These are phyloP conservation scores for Atta cephalotes DNA, from an alignment of 1,140 invertebrate species.

Conservation along the genomic window DNA sequence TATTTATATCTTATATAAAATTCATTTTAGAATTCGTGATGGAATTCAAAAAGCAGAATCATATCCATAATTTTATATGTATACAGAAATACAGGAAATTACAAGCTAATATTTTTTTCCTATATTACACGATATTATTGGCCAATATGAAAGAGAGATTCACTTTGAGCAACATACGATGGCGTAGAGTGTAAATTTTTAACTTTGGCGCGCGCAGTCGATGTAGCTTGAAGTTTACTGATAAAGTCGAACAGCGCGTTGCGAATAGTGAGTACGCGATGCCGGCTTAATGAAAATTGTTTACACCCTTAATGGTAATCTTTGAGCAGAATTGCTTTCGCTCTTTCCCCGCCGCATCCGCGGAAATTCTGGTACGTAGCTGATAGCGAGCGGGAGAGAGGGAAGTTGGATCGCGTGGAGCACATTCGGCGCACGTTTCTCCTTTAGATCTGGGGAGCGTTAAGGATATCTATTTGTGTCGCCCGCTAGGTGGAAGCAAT, in stretches of 20 bases:
- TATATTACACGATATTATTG: neutral
- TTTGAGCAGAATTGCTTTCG: conserved; percentile 62
- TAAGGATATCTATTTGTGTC: conserved; percentile 83
- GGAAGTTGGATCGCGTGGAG: conserved; percentile 14
- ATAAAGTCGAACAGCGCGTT: conserved; percentile 58
- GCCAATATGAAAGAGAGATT: conserved; percentile 43
- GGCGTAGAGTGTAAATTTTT: conserved; percentile 54
- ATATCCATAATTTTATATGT: neutral
- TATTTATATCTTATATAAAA: neutral
- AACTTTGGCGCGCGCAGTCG: conserved; percentile 45
- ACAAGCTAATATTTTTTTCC: neutral
- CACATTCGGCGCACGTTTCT: conserved; percentile 83
- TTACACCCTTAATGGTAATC: conserved; percentile 70
- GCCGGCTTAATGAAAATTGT: conserved; percentile 72
- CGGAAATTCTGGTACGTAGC: conserved; percentile 56
- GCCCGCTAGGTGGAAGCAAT: conserved; percentile 73
- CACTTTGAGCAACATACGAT: neutral
- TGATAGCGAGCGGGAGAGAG: conserved; percentile 32
- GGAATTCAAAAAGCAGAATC: neutral
- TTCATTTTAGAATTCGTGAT: neutral
- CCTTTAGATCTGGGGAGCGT: conserved; percentile 79
- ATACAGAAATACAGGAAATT: neutral
- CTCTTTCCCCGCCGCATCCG: conserved; percentile 33
- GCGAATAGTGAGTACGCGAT: conserved; percentile 48
- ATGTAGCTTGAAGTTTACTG: conserved; percentile 57